Evolutionary conservation across 1,140 invertebrate species (phyloP), one percentile per base, ranked within the genome.

Genomic region (Atta colombica): DNA sequence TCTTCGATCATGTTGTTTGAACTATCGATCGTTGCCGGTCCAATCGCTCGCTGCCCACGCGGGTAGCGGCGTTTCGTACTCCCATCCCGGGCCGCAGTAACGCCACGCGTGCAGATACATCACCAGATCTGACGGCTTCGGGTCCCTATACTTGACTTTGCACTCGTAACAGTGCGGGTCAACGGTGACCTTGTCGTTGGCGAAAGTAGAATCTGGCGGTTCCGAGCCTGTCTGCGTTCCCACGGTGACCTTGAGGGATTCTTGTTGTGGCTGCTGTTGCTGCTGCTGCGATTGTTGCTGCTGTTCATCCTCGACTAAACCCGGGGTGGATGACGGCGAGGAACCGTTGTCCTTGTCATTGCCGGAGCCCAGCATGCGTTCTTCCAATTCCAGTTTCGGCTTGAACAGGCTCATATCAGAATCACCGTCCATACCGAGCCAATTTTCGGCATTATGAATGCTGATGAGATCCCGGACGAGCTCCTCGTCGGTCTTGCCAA

Each of bases 91-190:
- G 63, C 98, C 98, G 97, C 97, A 97, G 94, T 99, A 99, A 92
- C 97, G 98, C 96, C 98, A 98, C 21, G 98, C 98, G 95, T 99
- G 99, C 18, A 99, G 96, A 95, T 99, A 99, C 98, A 99, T 99
- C 82, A 99, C 97, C 21, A 99, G 96, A 94, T 99, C 98, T 86
- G 97, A 97, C 0, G 98, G 98, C 82, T 98, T 97, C 0, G 99
- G 99, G 94, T 99, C 99, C 82, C 97, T 96, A 95, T 98, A 99
- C 74, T 98, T 96, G 16, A 98, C 97, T 94, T 98, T 98, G 94
- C 99, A 99, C 94, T 99, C 98, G 93, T 98, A 98, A 95, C 99
- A 99, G 93, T 99, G 97, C 3, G 97, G 97, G 93, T 99, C 98
- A 3, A 97, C 95, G 1, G 97, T 97, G 94, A 98, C 96, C 94